These are phyloP conservation scores for Aphidius gifuensis DNA, from an alignment of 1,140 invertebrate species.

Conservation along the genomic window DNA sequence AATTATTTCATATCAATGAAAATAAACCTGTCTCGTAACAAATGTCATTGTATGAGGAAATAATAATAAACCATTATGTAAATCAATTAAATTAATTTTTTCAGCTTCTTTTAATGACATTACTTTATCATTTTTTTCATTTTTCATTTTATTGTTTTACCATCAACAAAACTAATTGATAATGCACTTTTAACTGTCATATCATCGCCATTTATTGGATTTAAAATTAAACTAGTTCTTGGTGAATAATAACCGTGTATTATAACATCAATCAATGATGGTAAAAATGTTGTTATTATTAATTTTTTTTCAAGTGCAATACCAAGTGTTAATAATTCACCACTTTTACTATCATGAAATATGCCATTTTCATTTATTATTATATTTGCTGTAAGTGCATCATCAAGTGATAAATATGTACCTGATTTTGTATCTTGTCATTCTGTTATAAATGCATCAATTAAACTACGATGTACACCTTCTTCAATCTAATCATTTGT, in stretches of 20 bases:
- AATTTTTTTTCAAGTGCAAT: constrained; percentile 67
- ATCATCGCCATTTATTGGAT: constrained; percentile 74
- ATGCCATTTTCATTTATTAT: constrained; percentile 67
- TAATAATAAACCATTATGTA: constrained; percentile 65
- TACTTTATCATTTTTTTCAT: constrained; percentile 67
- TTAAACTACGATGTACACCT: constrained; percentile 73
- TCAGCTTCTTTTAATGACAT: constrained; percentile 69
- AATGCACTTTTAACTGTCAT: constrained; percentile 72
- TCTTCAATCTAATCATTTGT: constrained; percentile 70
- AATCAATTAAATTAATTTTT: constrained; percentile 67
- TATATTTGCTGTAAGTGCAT: constrained; percentile 66
- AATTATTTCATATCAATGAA: too few species aligned
- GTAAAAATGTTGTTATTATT: constrained; percentile 69
- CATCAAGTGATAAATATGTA: constrained; percentile 65
- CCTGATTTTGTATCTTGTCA: constrained; percentile 73
- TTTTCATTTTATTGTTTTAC: constrained; percentile 68
- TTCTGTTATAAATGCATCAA: constrained; percentile 80
- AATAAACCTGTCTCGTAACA: too few species aligned
- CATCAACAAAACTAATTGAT: constrained; percentile 69
- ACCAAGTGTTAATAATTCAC: constrained; percentile 65
- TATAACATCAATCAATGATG: constrained; percentile 72
- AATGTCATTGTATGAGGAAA: constrained; percentile 65
- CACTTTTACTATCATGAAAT: constrained; percentile 66
- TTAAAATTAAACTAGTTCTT: constrained; percentile 72
- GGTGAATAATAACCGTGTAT: constrained; percentile 76